Conservation (phyloP, 2,113 vertebrate species). For the Siniperca knerii region DNA sequence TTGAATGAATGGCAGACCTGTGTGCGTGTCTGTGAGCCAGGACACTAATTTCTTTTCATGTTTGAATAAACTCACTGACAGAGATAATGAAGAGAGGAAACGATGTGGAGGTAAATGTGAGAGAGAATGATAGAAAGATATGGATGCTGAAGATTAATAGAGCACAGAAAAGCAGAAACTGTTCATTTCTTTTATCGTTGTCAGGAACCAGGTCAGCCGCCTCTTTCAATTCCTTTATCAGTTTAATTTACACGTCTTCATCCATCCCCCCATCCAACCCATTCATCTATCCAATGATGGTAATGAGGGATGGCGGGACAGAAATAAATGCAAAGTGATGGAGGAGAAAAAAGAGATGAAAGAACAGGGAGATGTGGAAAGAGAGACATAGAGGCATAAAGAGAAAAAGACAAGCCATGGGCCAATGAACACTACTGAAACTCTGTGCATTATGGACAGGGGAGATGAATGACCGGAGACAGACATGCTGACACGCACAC, state of each 20-base stretch:
- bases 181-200: neutral
- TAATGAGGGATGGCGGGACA: neutral
- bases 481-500: neutral
- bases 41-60: neutral
- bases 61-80: neutral
- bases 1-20: constrained; percentile 5
- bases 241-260: neutral
- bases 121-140: neutral
- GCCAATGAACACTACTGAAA: neutral
- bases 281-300: neutral
- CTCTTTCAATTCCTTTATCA: constrained; percentile 12
- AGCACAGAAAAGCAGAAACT: neutral
- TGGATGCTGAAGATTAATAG: neutral
- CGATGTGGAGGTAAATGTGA: neutral
- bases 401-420: neutral
- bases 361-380: neutral
- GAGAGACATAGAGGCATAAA: neutral
- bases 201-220: constrained; percentile 44
- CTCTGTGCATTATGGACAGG: neutral
- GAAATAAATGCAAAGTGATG: constrained; percentile 23
- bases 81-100: constrained; percentile 1
- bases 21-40: neutral
- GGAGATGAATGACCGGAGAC: neutral
- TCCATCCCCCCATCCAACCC: neutral
- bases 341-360: neutral